phyloP scores from a whole-genome alignment of 2,113 vertebrate genomes.

The Psilopsiagon aurifrons region DNA sequence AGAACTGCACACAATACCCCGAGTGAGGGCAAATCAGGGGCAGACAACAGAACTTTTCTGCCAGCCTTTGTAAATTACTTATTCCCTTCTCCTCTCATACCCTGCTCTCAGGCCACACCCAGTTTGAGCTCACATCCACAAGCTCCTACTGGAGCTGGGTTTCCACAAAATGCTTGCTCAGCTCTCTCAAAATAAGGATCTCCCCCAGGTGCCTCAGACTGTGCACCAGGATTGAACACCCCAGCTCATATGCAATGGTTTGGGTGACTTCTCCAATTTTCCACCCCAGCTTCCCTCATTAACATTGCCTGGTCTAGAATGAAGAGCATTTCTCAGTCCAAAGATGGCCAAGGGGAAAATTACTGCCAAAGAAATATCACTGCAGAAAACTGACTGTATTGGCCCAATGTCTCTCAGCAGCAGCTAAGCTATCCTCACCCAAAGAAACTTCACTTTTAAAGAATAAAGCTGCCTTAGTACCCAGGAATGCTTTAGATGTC shows the following conservation, averaged over 20 bases:
- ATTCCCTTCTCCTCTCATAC: neutral
- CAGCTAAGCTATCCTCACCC: neutral
- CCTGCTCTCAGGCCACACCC: neutral
- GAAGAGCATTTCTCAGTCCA: neutral
- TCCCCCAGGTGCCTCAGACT: neutral
- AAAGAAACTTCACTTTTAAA: neutral
- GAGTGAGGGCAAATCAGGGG: neutral
- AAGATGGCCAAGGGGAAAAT: neutral
- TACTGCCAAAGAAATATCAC: neutral
- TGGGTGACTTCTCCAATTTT: neutral
- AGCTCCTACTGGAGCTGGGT: neutral
- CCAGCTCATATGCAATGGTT: accelerated
- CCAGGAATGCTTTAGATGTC: neutral
- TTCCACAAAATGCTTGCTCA: neutral
- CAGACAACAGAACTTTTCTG: neutral
- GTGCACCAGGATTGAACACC: neutral
- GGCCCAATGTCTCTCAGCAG: neutral
- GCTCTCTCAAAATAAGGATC: neutral
- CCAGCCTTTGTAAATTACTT: neutral
- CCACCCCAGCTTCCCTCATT: neutral
- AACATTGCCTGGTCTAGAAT: neutral
- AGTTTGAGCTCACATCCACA: neutral
- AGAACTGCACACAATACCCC: too few relatives aligned
- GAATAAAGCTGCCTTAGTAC: neutral
- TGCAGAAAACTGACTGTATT: neutral